Base-by-base conservation (phyloP, 2,888 invertebrate species). In the Lacanobia wlatinum region DNA sequence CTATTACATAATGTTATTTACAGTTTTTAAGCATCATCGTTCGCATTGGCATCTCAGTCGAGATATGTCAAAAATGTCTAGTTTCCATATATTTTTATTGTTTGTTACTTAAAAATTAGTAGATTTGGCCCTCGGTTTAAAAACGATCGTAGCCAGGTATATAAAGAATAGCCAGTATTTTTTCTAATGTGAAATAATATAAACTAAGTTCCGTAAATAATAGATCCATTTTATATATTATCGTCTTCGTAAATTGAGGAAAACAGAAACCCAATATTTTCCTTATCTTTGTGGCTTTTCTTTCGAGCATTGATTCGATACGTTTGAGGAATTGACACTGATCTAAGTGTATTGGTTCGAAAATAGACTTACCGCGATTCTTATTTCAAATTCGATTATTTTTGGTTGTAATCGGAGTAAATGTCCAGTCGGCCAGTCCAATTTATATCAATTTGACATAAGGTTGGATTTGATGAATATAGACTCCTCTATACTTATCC, bases 241-340 rank as follows among this genome's bases (percentile, higher is more conserved):
- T 52, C 12, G n/a, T 21, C 21, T 75, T 21, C 16, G 18, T 12
- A 50, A 67, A 80, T 80, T 69, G 68, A 76, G 76, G 69, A 76
- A 78, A 78, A 80, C n/a, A 69, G 62, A 80, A 72, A 73, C 9
- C 34, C 46, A 61, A 79, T 79, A 55, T 73, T 80, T 59, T 74
- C 53, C 58, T 50, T 74, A 50, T 46, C 52, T 58, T 62, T 48
- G 62, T 50, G 50, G 53, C 38, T 62, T 73, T 23, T 64, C 64
- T 59, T 72, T 34, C 61, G 40, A 67, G 12, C 63, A 69, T 43
- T 78, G 52, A 63, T 71, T 60, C 53, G 67, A 70, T 68, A 63
- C 53, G 43, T 52, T 74, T 62, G 61, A 58, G 40, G 73, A 65
- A 64, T 68, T 63, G 59, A 80, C 76, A 74, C 62, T 61, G 50